phyloP scores from a whole-genome alignment of 2,797 vertebrate genomes.

The Sitta carolinensis region DNA sequence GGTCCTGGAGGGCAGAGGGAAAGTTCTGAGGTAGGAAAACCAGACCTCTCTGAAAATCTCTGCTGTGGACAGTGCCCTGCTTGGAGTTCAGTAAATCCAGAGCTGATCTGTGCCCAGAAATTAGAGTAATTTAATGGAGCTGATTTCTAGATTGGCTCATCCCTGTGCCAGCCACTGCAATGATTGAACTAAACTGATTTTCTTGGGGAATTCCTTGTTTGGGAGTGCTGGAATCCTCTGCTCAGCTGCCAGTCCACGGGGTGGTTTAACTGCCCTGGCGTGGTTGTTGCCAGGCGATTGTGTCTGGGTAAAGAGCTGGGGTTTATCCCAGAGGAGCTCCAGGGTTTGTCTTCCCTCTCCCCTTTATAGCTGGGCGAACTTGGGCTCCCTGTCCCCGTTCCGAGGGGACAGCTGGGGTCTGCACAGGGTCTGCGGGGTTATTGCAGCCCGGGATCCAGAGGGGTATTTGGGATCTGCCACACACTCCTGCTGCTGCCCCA shows the following conservation, averaged over 20 bases:
- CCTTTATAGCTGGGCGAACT: fast-evolving
- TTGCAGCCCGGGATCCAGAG: fast-evolving
- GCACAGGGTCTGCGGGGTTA: background rate
- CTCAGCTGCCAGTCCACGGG: background rate
- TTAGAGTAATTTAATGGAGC: background rate
- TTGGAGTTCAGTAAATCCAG: background rate
- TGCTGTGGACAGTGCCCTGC: background rate
- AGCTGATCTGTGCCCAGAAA: background rate
- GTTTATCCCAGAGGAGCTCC: background rate
- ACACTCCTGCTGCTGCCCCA: fast-evolving
- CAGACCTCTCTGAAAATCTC: background rate
- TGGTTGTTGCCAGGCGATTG: fast-evolving
- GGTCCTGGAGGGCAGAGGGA: background rate
- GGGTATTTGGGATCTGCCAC: background rate
- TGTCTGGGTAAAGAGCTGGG: fast-evolving
- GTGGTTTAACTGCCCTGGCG: background rate
- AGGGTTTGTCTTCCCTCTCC: background rate
- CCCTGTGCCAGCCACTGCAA: fast-evolving
- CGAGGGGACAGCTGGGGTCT: fast-evolving
- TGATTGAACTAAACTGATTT: background rate
- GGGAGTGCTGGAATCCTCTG: fast-evolving
- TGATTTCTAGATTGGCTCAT: background rate
- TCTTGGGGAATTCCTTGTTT: background rate
- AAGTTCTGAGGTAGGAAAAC: background rate
- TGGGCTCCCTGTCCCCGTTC: fast-evolving